Evolutionary conservation across 1,140 invertebrate genomes (phyloP).

Genomic region (Augochlora pura): DNA sequence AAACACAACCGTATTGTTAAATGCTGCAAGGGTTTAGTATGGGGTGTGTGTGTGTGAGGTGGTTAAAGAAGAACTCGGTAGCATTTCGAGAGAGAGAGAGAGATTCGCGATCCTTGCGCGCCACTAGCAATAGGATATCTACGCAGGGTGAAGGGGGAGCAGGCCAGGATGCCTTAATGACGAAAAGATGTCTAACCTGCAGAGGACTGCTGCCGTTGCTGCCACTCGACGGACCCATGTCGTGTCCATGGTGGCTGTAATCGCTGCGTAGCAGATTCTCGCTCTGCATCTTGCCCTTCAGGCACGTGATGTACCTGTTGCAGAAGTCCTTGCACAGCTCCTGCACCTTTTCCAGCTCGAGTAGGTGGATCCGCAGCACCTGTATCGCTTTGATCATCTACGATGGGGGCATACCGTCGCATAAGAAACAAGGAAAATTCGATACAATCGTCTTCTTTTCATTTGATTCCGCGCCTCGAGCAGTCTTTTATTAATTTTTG

Average conservation of each 20-base stretch:
- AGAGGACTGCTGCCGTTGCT: conserved; percentile 81
- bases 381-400: conserved; percentile 99
- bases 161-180: conserved; percentile 48
- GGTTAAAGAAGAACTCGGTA: conserved; percentile 4
- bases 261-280: conserved; percentile 92
- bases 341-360: conserved; percentile 97
- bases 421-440: conserved; percentile 16
- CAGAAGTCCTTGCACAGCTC: conserved; percentile 98
- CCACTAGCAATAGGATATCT: conserved; percentile 74
- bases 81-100: background rate
- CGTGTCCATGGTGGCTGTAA: conserved; percentile 82
- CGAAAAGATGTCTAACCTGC: conserved; percentile 75
- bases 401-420: conserved; percentile 41
- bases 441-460: conserved; percentile 21
- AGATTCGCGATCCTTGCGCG: conserved; percentile 59
- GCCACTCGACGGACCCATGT: conserved; percentile 81
- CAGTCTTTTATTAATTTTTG: no score
- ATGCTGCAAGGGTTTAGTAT: background rate
- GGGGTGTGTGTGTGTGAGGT: background rate
- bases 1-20: background rate
- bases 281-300: conserved; percentile 98
- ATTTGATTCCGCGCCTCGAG: background rate
- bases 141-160: conserved; percentile 71
- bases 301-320: conserved; percentile 96
- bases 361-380: conserved; percentile 96